Evolutionary conservation across 1,140 invertebrate species (phyloP), one percentile per base, ranked within the genome.

Genomic region (Drosophila neocordata): DNA sequence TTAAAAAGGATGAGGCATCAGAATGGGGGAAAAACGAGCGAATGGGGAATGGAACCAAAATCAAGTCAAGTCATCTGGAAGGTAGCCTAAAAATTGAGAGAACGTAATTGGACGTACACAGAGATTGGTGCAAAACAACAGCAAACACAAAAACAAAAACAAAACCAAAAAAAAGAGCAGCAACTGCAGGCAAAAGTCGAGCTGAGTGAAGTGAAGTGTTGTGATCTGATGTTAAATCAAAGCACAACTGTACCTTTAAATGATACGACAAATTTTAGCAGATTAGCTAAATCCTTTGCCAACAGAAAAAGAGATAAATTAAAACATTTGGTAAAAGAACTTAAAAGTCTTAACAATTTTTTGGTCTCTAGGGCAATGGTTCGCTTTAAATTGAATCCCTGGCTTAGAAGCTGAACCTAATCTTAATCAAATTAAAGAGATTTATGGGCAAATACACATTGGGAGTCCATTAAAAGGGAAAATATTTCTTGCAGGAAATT

Each of bases 71-170:
- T 70, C 80, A 80, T 64, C 81, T 80, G 77, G 72, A 75, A 75
- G 72, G 35, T 51, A 75, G 38, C 57, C 71, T 66, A 35, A 75
- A 61, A 74, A 75, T 53, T 68, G 62, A 34, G 27, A 68, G 52
- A 57, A 53, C 72, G 37, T 75, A 75, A 75, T 75, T 75, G 72
- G 64, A 75, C 64, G 68, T 58, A 75, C 67, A 61, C 72, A 75
- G 73, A 66, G 62, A 44, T 37, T 55, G 70, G 27, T 59, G 20
- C 44, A 44, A 38, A 53, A 58, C 44, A 44, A 38, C 41, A 58
- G 11, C 55, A 38, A 63, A 62, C 13, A 41, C 15, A 61, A 8
- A 27, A 15, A 20, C 20, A n/a, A 64, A 38, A 6, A 35, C 8
- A 13, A 57, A 7, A 38, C 5, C 51, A 20, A 48, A 34, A 12